Evolutionary conservation across 2,888 invertebrate genomes (phyloP).

Genomic region (Acholoe squamosa): DNA sequence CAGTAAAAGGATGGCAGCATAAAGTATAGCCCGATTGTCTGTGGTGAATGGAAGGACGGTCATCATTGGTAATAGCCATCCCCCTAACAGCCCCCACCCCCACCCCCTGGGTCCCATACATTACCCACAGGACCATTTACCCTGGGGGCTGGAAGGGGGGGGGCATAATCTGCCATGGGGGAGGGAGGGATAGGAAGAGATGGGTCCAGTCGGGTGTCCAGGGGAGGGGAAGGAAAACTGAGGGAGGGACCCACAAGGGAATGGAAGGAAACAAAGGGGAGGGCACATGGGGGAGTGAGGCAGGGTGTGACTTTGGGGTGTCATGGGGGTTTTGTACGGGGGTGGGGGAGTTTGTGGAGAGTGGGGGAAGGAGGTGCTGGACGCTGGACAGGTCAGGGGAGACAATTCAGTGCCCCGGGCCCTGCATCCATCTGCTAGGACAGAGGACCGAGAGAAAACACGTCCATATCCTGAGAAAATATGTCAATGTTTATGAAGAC

Average conservation of each 20-base stretch:
- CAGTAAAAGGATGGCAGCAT: constrained; percentile 16
- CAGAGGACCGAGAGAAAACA: background rate
- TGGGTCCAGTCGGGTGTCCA: background rate
- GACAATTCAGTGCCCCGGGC: background rate
- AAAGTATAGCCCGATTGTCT: constrained; percentile 26
- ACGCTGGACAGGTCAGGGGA: background rate
- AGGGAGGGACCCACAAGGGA: background rate
- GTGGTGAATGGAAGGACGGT: background rate
- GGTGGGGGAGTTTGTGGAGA: background rate
- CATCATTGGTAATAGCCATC: background rate
- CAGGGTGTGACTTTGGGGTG: background rate
- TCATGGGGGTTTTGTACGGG: too few species aligned
- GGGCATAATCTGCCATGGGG: constrained; percentile 7
- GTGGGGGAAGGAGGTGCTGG: background rate
- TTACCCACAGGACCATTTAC: constrained; percentile 52
- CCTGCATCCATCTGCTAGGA: background rate
- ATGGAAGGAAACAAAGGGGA: background rate
- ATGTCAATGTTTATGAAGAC: constrained; percentile 45
- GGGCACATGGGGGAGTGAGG: background rate
- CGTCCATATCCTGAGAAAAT: constrained; percentile 29
- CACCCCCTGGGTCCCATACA: constrained; percentile 38
- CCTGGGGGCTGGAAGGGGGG: background rate
- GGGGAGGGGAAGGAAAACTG: background rate
- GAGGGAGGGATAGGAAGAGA: background rate
- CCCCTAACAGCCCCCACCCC: background rate